phyloP scores from a whole-genome alignment of 1,140 invertebrate species.

The Brachionus calyciflorus region DNA sequence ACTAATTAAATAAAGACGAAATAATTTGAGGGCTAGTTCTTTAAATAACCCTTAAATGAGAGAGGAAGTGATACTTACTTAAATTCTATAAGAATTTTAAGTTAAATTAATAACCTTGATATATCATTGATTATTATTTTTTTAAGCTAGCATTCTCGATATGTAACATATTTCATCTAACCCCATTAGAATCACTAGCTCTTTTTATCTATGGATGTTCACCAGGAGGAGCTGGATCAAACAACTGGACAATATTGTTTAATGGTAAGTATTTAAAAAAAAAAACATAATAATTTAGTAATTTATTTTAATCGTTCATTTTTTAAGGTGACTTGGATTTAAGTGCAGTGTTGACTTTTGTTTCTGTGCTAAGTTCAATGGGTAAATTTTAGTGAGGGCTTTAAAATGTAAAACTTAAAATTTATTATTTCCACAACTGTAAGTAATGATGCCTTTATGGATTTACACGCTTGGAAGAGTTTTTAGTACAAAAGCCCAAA shows the following conservation, averaged over 20 bases:
- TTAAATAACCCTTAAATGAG: too few species aligned
- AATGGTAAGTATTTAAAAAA: neutral
- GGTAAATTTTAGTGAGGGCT: neutral
- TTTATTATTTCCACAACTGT: neutral
- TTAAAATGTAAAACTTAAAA: neutral
- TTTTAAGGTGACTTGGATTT: slow-evolving; percentile 29
- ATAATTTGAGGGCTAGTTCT: too few species aligned
- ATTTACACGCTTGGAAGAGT: slow-evolving; percentile 31
- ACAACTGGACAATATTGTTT: slow-evolving; percentile 45
- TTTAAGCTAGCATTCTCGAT: slow-evolving; percentile 18
- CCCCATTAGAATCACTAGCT: slow-evolving; percentile 11
- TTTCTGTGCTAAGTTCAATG: slow-evolving; percentile 28
- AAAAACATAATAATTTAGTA: too few species aligned
- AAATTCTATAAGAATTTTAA: too few species aligned
- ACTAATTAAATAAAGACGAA: too few species aligned
- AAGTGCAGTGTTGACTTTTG: slow-evolving; percentile 43
- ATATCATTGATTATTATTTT: too few species aligned
- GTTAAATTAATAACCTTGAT: too few species aligned
- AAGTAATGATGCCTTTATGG: slow-evolving; percentile 46
- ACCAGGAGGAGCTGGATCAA: slow-evolving; percentile 31
- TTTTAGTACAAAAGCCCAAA: slow-evolving; percentile 1
- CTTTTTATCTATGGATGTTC: slow-evolving; percentile 45
- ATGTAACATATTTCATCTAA: neutral
- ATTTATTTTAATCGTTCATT: too few species aligned
- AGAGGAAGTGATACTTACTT: too few species aligned